These are phyloP conservation scores for Syndactyla subalaris DNA, from an alignment of 2,797 vertebrate genomes.

Conservation along the genomic window DNA sequence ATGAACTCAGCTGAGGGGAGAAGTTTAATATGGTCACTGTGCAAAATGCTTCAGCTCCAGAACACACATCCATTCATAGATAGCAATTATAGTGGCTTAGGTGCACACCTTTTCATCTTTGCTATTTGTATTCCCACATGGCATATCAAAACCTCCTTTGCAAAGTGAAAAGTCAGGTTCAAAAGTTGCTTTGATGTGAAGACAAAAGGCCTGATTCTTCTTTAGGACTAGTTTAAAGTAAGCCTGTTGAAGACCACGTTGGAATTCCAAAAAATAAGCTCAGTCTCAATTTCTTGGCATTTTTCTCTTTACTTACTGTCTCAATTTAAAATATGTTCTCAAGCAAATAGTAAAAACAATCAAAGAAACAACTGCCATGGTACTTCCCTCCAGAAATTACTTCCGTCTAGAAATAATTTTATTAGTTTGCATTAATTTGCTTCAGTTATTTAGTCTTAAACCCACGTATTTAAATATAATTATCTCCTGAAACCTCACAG, in stretches of 20 bases:
- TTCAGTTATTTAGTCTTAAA: conserved; percentile 42
- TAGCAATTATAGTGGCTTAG: neutral
- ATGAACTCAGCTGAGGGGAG: neutral
- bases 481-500: conserved; percentile 10
- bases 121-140: neutral
- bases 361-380: conserved; percentile 3
- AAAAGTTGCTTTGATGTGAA: conserved; percentile 18
- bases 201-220: neutral
- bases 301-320: conserved; percentile 21
- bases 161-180: neutral
- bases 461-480: conserved; percentile 7
- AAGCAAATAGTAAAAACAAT: conserved; percentile 8
- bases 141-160: neutral
- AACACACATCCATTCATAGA: neutral
- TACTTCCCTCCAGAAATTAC: conserved; percentile 18
- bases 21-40: neutral
- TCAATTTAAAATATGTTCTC: neutral
- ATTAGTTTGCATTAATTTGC: conserved; percentile 42
- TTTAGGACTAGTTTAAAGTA: neutral
- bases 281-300: neutral
- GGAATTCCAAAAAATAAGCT: neutral
- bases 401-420: neutral
- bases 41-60: neutral
- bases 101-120: neutral
- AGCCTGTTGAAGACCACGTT: neutral